phyloP scores from a whole-genome alignment of 2,797 vertebrate species.

The Danio choprae region DNA sequence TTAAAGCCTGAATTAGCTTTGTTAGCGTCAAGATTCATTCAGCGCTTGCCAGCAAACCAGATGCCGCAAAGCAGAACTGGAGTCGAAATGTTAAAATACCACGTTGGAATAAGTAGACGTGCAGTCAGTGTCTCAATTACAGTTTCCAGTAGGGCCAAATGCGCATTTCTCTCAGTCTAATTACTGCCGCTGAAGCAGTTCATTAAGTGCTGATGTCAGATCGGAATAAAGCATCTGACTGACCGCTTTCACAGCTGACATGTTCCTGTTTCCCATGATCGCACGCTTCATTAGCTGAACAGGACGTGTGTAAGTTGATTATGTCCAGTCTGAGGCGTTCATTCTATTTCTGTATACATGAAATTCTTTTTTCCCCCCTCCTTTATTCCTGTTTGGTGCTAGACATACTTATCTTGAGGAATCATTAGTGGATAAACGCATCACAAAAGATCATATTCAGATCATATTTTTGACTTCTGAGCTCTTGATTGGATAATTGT shows the following conservation, averaged over 20 bases:
- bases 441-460: no score
- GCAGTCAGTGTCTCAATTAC: slow-evolving; percentile 10
- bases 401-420: no score
- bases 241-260: slow-evolving; percentile 51
- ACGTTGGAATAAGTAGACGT: neutral
- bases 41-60: slow-evolving; percentile 9
- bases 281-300: slow-evolving; percentile 58
- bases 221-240: slow-evolving; percentile 42
- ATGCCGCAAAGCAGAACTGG: neutral
- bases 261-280: slow-evolving; percentile 59
- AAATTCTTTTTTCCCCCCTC: slow-evolving; percentile 23
- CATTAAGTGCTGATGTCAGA: slow-evolving; percentile 40
- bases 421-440: no score
- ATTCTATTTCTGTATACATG: slow-evolving; percentile 41
- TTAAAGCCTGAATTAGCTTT: neutral
- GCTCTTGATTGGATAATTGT: no score
- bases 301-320: slow-evolving; percentile 65
- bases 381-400: slow-evolving; percentile 48
- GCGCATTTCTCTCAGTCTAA: slow-evolving; percentile 34
- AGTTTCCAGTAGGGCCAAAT: slow-evolving; percentile 33
- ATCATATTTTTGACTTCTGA: no score
- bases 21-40: slow-evolving; percentile 29
- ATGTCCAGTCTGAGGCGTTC: slow-evolving; percentile 60
- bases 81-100: neutral
- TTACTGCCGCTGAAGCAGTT: slow-evolving; percentile 43